A percentile compares a stretch with the other conserved stretches of the same genome.
Conservation (phyloP, 2,797 vertebrate species). For the Lacerta agilis region DNA sequence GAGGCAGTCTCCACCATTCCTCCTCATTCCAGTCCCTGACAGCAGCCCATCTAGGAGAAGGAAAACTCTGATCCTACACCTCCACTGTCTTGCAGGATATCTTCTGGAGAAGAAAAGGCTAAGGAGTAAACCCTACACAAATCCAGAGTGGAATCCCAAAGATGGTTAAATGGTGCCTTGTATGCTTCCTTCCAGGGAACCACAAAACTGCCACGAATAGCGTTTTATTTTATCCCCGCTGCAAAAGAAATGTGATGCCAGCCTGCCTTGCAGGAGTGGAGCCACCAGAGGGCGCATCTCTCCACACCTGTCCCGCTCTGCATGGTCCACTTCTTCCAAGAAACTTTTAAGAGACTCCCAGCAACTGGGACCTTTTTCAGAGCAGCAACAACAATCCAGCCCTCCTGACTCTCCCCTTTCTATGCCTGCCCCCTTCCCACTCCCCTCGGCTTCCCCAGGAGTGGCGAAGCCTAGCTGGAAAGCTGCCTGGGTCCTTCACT, state of each 20-base stretch:
- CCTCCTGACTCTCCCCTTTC: not conserved
- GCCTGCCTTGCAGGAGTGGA: not conserved
- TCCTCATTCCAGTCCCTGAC: too few species aligned
- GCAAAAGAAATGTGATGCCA: not conserved
- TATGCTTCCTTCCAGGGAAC: not conserved
- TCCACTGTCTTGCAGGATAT: too few species aligned
- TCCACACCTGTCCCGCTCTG: not conserved
- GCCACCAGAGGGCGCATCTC: not conserved
- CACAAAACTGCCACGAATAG: not conserved
- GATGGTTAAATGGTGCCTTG: too few species aligned
- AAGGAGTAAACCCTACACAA: too few species aligned
- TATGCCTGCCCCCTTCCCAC: not conserved
- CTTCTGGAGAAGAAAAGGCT: too few species aligned
- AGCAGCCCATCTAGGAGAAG: too few species aligned
- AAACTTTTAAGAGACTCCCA: not conserved
- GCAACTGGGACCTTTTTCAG: not conserved
- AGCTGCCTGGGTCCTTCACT: not conserved
- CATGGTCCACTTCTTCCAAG: not conserved
- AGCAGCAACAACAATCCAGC: not conserved
- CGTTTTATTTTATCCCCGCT: not conserved
- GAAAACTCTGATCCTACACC: too few species aligned
- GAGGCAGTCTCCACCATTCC: too few species aligned
- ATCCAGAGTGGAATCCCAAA: too few species aligned
- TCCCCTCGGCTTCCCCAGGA: not conserved
- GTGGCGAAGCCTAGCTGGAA: not conserved